These are phyloP conservation scores for Dusona sp. DNA, from an alignment of 2,888 invertebrate species.

Conservation along the genomic window DNA sequence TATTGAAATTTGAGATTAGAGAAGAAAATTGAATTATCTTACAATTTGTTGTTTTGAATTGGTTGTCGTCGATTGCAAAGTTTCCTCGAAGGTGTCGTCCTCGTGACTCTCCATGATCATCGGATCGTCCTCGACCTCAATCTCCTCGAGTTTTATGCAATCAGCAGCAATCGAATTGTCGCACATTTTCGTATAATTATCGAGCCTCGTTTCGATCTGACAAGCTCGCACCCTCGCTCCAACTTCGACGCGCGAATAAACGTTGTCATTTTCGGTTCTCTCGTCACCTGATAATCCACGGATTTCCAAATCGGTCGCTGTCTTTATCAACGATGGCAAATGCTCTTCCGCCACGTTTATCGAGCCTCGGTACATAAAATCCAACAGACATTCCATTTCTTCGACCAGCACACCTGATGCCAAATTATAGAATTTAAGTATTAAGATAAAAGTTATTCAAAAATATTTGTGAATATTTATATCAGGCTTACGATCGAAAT, in stretches of 20 bases:
- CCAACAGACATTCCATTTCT: slow-evolving; percentile 89
- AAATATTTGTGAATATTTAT: background rate
- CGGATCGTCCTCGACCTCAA: slow-evolving; percentile 82
- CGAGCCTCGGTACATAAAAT: slow-evolving; percentile 90
- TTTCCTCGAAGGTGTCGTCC: slow-evolving; percentile 77
- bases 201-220: slow-evolving; percentile 78
- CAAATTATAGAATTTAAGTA: background rate
- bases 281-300: slow-evolving; percentile 88
- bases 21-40: slow-evolving; percentile 33
- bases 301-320: slow-evolving; percentile 89
- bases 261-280: slow-evolving; percentile 86
- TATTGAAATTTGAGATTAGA: background rate
- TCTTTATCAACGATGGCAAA: slow-evolving; percentile 88
- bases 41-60: slow-evolving; percentile 74
- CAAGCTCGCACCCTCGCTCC: slow-evolving; percentile 77
- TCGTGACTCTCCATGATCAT: slow-evolving; percentile 82
- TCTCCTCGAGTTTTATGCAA: slow-evolving; percentile 80
- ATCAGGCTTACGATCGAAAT: background rate
- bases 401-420: slow-evolving; percentile 87
- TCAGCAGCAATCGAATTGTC: slow-evolving; percentile 75
- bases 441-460: background rate
- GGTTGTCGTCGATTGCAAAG: slow-evolving; percentile 61
- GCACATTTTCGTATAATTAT: slow-evolving; percentile 73
- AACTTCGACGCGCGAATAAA: slow-evolving; percentile 85
- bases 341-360: slow-evolving; percentile 89